Evolutionary conservation across 2,888 invertebrate genomes (phyloP).

Genomic region (Gnatocerus cornutus): DNA sequence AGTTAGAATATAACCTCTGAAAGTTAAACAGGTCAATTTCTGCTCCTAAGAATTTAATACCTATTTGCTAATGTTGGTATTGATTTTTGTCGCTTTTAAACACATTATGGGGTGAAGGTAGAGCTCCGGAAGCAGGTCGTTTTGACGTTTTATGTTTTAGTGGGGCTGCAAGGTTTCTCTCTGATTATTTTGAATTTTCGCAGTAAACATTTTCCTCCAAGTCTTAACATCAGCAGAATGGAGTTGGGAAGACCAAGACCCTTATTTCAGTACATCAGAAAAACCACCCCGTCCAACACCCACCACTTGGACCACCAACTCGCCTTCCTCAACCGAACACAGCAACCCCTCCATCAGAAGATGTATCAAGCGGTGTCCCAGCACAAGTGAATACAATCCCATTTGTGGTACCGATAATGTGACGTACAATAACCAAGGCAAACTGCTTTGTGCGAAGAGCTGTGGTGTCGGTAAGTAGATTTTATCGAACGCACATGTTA

Average conservation of each 20-base stretch:
- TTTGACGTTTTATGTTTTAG: too few species aligned
- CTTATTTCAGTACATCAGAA: conserved; percentile 18
- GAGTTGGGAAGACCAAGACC: conserved; percentile 17
- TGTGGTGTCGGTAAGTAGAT: conserved; percentile 16
- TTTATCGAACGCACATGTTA: too few species aligned
- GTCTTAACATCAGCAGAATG: background rate
- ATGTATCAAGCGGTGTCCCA: conserved; percentile 21
- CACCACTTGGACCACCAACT: background rate
- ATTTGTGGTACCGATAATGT: conserved; percentile 20
- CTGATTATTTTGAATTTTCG: too few species aligned
- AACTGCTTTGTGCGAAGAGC: conserved; percentile 14
- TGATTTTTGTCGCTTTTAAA: too few species aligned
- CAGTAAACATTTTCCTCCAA: background rate
- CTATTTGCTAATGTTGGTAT: too few species aligned
- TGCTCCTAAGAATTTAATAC: too few species aligned
- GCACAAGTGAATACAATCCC: conserved; percentile 8
- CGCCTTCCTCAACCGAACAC: background rate
- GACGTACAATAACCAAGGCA: conserved; percentile 9
- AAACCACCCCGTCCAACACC: background rate
- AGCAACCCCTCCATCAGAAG: background rate
- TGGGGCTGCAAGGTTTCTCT: too few species aligned
- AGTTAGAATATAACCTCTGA: too few species aligned
- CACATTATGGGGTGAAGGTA: too few species aligned
- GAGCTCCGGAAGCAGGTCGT: too few species aligned
- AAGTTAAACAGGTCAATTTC: too few species aligned